Conservation (phyloP, 92 coral and sea anemone species). For the Phenganax stokvisi region DNA sequence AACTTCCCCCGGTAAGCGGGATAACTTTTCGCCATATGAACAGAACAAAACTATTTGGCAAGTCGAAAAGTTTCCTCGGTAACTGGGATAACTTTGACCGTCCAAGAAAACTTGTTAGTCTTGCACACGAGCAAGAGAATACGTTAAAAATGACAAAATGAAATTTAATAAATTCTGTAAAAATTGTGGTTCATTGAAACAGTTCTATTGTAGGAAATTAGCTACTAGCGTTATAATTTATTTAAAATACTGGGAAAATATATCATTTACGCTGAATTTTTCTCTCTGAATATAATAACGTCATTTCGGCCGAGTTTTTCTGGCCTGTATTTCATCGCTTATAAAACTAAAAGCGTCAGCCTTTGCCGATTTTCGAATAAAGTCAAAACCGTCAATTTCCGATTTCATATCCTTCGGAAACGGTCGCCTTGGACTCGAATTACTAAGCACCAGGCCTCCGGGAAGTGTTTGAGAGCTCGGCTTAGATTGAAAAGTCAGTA, state of each 20-base stretch:
- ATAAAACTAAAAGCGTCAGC: constrained; percentile 87
- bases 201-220: no score
- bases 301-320: constrained; percentile 49
- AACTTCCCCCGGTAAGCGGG: no score
- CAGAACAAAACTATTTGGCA: no score
- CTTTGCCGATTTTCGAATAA: constrained; percentile 63
- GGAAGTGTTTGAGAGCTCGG: constrained; percentile 16
- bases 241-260: not conserved
- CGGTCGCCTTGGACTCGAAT: constrained; percentile 29
- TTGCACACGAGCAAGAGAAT: no score
- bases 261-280: not conserved
- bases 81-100: no score
- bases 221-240: not conserved
- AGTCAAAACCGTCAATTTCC: constrained; percentile 58
- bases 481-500: not conserved
- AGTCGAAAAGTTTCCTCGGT: no score
- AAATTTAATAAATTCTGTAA: no score
- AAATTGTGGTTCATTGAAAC: no score
- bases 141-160: no score
- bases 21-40: no score
- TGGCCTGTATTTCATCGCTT: constrained; percentile 81
- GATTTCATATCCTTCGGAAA: constrained; percentile 41
- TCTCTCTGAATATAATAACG: not conserved
- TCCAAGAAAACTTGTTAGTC: no score
- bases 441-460: constrained; percentile 14